phyloP scores from a whole-genome alignment of 2,888 invertebrate genomes.

The Hypomecis atomaria region DNA sequence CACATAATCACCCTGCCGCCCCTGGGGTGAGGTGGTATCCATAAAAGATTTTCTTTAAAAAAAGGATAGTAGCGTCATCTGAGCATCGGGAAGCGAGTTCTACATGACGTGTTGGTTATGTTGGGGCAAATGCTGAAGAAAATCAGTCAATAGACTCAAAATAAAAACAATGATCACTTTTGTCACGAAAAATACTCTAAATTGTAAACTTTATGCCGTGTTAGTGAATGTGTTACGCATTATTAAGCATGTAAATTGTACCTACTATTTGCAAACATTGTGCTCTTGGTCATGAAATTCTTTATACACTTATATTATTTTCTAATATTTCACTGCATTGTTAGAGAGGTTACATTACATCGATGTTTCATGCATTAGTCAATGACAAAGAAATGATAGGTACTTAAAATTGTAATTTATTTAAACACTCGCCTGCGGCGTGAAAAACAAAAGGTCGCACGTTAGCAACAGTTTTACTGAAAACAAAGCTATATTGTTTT shows the following conservation, averaged over 20 bases:
- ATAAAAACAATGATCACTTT: not conserved
- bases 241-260: not conserved
- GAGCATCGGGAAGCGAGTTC: no score
- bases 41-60: no score
- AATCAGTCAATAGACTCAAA: not conserved
- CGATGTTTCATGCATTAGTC: not conserved
- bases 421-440: not conserved
- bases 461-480: not conserved
- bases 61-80: no score
- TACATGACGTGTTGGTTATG: not conserved
- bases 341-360: not conserved
- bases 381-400: not conserved
- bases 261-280: not conserved
- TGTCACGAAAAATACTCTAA: not conserved
- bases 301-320: not conserved
- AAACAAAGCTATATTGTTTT: not conserved
- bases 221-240: not conserved
- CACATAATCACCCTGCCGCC: no score
- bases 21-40: no score
- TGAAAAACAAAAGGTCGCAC: not conserved
- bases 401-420: constrained; percentile 5
- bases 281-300: not conserved
- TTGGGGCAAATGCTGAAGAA: not conserved
- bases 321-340: not conserved
- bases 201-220: not conserved